Conservation (phyloP, 2,113 vertebrate species). For the Clupea harengus region DNA sequence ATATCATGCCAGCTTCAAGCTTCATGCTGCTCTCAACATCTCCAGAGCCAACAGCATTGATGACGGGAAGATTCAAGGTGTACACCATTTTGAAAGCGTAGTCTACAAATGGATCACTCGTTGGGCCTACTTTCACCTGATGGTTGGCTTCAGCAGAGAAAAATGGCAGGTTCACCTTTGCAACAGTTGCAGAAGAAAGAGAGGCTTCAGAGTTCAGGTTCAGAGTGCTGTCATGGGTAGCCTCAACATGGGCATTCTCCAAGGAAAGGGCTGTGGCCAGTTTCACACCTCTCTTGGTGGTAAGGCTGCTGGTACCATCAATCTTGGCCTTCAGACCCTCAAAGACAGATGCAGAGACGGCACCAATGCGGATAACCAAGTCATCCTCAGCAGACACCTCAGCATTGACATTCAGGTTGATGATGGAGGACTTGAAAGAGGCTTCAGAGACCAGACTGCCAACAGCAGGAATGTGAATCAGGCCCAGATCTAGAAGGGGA, state of each 20-base stretch:
- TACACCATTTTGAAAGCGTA: constrained; percentile 66
- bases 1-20: constrained; percentile 75
- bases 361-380: constrained; percentile 76
- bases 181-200: constrained; percentile 67
- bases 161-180: constrained; percentile 66
- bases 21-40: constrained; percentile 34
- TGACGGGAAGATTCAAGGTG: constrained; percentile 66
- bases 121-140: constrained; percentile 77
- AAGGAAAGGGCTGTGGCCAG: constrained; percentile 83
- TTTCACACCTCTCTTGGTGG: constrained; percentile 82
- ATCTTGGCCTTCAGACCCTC: constrained; percentile 82
- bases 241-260: constrained; percentile 74
- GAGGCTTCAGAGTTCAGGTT: constrained; percentile 70
- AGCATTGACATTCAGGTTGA: constrained; percentile 79
- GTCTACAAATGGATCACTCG: constrained; percentile 59
- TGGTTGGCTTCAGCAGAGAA: constrained; percentile 79
- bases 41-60: constrained; percentile 63
- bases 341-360: constrained; percentile 78
- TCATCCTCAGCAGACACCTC: constrained; percentile 79
- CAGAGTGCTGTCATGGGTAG: constrained; percentile 81
- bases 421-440: constrained; percentile 85
- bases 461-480: constrained; percentile 70
- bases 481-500: constrained; percentile 61
- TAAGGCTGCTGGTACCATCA: constrained; percentile 84
- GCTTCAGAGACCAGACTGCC: constrained; percentile 84